Evolutionary conservation across 2,113 vertebrate genomes (phyloP), one percentile per base, ranked within the genome.

Genomic region (Cyanoderma ruficeps): DNA sequence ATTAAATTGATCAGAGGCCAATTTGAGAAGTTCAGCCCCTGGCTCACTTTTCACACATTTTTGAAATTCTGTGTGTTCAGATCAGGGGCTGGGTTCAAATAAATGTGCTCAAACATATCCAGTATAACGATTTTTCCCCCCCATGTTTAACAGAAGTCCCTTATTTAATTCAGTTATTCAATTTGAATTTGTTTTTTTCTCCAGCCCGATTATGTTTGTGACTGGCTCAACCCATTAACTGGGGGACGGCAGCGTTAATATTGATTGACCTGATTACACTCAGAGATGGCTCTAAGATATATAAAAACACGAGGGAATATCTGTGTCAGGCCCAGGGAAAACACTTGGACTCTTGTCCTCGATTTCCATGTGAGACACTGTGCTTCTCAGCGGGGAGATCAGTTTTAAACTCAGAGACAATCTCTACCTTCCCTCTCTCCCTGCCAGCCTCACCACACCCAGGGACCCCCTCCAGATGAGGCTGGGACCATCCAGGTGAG

Each of bases 401-500:
- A n/a, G n/a, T 65, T 84, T 71, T 76, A 69, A 68, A 89, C 44
- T 9, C 44, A 18, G 49, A 60, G 31, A 63, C 16, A 8, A 17
- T 56, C 49, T 83, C 68, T 69, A 69, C 46, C 49, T 82, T 82
- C 77, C 44, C 49, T 63, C 47, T 46, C 4, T 20, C 1, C 2
- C 41, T 90, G 75, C 57, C 79, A 20, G 21, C 8, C 55, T 69
- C 12, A 3, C 27, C 60, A 70, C 46, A 28, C 4, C 12, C 53
- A 15, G 56, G 23, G 60, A 52, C 35, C 28, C 17, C 1, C 1
- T 87, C 61, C 76, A 27, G 4, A 0, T 0, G 6, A 50, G 8
- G 7, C 7, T 42, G 30, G 65, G 49, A 17, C 7, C 10, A 35
- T 53, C 60, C 71, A 23, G 4, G 1, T 0, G 10, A 53, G 1